Base-by-base conservation (phyloP, 2,797 vertebrate genomes). In the Microchirus variegatus region DNA sequence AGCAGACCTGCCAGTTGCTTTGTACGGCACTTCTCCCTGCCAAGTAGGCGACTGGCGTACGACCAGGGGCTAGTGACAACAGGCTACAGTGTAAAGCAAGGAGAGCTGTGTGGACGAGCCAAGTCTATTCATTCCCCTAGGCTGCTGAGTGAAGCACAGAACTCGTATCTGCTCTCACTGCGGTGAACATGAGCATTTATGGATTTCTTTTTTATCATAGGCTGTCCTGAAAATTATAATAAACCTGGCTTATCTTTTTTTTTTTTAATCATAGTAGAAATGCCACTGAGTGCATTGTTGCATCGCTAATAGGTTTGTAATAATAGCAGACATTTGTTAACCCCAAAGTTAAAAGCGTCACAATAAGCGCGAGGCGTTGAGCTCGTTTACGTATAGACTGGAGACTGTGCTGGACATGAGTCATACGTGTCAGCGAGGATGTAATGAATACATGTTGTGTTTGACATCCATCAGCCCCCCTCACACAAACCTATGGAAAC, bases 11-110 rank as follows among this genome's bases (percentile, higher is more conserved):
- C 92, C 91, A 92, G 89, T 90, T 90, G 91, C 93, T 92, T 92
- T 92, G 90, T 88, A 87, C 88, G 85, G 84, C 90, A 86, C 89
- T 86, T 90, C 83, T 86, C 83, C 74, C 90, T 92, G 93, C 92
- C 91, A 93, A 94, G 91, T 92, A 92, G 91, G 91, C 90, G 83
- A 92, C 84, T 93, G 92, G 93, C 92, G 67, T 70, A 50, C 79
- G 66, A 91, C 92, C 92, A 93, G 89, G 86, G 91, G 90, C 90
- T 86, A 90, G 90, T 90, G 91, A 93, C 92, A 92, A 93, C 91
- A 90, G 90, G 89, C 90, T 85, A 91, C 88, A 90, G 91, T 87
- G 86, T 87, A 91, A 91, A 87, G 85, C 87, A 87, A 89, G 88
- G 84, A 90, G 90, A 89, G 86, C 82, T 78, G 80, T 80, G 85